Conservation (phyloP, 2,113 vertebrate genomes). For the Promerops cafer region DNA sequence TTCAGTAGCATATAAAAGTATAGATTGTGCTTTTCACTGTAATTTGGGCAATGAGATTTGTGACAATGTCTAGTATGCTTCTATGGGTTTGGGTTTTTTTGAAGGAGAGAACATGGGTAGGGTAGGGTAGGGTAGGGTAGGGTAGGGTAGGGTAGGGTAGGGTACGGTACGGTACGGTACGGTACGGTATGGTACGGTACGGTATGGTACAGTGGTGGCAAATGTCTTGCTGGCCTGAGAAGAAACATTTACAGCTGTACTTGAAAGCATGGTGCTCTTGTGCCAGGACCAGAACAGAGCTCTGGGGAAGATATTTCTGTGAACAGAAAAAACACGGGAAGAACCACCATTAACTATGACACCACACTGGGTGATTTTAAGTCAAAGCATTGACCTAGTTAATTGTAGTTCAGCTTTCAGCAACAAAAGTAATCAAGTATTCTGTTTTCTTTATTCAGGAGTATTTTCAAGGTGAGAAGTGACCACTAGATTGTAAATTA, state of each 20-base stretch:
- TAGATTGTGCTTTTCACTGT: background rate
- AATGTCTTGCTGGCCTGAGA: background rate
- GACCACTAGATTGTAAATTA: background rate
- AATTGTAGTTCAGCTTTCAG: background rate
- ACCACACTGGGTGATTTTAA: background rate
- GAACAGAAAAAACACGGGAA: background rate
- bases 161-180: background rate
- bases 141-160: background rate
- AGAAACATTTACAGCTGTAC: background rate
- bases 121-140: background rate
- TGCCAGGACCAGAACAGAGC: background rate
- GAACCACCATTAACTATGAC: background rate
- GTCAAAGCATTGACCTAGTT: background rate
- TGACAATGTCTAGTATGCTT: background rate
- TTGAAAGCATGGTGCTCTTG: background rate
- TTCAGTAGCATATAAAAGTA: background rate
- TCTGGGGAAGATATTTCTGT: background rate
- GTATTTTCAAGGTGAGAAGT: background rate
- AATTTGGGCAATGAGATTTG: background rate
- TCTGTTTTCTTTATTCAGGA: background rate
- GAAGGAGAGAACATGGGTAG: background rate
- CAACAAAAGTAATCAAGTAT: background rate
- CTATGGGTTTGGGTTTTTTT: background rate
- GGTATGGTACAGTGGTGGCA: background rate
- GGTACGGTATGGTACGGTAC: too few relatives aligned